These are phyloP conservation scores for Agrochola litura DNA, from an alignment of 2,888 invertebrate species.

Conservation along the genomic window DNA sequence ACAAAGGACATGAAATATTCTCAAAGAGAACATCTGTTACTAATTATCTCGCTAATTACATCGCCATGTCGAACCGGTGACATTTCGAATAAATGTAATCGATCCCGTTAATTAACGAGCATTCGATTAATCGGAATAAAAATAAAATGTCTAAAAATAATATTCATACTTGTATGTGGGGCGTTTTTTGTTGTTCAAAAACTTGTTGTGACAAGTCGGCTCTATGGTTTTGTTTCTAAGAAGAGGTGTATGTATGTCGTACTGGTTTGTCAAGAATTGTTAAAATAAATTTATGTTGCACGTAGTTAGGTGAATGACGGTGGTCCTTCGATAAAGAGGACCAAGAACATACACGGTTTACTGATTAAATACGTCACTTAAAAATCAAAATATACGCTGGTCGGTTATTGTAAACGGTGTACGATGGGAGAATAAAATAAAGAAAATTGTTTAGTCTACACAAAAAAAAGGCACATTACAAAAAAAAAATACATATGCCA, in stretches of 20 bases:
- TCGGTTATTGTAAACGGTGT: background rate
- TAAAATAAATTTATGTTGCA: constrained; percentile 36
- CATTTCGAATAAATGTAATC: constrained; percentile 78
- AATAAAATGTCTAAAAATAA: constrained; percentile 56
- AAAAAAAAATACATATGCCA: background rate
- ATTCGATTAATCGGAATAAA: constrained; percentile 71
- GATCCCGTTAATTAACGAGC: constrained; percentile 74
- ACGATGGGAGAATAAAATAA: no score
- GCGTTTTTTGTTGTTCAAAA: constrained; percentile 50
- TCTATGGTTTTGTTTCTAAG: constrained; percentile 56
- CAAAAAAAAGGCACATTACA: no score
- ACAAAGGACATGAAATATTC: constrained; percentile 43
- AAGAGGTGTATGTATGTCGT: constrained; percentile 38
- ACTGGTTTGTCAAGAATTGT: constrained; percentile 41
- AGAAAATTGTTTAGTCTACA: no score
- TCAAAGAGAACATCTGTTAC: constrained; percentile 58
- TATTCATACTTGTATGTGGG: constrained; percentile 48
- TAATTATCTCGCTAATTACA: constrained; percentile 68
- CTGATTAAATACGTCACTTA: constrained; percentile 2
- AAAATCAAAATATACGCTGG: background rate
- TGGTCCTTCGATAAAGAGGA: constrained; percentile 41
- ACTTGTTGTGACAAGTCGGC: constrained; percentile 22
- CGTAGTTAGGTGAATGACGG: constrained; percentile 40
- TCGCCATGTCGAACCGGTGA: constrained; percentile 65
- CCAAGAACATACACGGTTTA: background rate